Conservation (phyloP, 2,113 vertebrate species). For the Varanus komodoensis region DNA sequence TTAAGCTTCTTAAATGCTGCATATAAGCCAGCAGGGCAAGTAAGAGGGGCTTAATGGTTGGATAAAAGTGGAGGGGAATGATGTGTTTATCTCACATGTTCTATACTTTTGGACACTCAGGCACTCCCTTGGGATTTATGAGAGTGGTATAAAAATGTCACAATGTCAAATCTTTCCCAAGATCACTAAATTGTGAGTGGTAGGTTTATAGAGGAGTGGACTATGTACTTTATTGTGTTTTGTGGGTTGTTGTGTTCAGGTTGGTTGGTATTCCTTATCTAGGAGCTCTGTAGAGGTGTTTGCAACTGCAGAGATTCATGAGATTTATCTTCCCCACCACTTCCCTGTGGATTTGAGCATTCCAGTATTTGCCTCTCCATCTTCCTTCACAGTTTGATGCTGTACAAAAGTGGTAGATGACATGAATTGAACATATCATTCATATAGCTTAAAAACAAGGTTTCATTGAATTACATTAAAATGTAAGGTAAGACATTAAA, state of each 20-base stretch:
- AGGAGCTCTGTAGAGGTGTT: neutral
- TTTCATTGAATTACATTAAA: neutral
- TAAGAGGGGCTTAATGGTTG: neutral
- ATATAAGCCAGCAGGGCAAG: neutral
- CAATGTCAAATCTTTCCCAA: neutral
- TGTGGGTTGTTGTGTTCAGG: no score
- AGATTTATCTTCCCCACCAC: neutral
- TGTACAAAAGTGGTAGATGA: neutral
- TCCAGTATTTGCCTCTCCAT: neutral
- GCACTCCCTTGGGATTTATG: neutral
- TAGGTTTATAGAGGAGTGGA: neutral
- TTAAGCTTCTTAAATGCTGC: neutral
- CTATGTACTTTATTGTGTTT: neutral
- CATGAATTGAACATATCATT: neutral
- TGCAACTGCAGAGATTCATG: neutral
- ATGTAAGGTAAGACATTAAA: neutral
- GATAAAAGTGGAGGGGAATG: neutral
- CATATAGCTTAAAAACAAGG: neutral
- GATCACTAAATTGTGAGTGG: neutral
- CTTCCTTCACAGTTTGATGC: neutral
- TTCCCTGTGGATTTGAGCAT: neutral
- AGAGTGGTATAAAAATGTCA: neutral
- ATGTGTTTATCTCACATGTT: neutral
- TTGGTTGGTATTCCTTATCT: neutral
- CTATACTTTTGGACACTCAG: neutral